Evolutionary conservation across 2,113 vertebrate species (phyloP).

Genomic region (Pterophyllum scalare): DNA sequence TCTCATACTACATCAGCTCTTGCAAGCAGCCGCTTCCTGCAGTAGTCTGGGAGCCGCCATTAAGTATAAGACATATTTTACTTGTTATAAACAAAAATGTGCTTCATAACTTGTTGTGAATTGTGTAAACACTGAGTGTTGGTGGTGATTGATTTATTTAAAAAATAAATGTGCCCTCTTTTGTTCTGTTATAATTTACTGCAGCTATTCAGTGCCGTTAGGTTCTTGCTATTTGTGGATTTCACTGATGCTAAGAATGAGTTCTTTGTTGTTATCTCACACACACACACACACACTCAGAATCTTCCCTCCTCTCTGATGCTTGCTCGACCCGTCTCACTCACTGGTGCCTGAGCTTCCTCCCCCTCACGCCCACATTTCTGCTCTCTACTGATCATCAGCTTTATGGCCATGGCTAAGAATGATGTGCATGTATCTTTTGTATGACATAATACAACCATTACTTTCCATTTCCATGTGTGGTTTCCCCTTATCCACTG

Average conservation of each 20-base stretch:
- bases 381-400: conserved; percentile 42
- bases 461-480: neutral
- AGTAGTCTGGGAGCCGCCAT: neutral
- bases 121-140: neutral
- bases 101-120: neutral
- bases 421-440: conserved; percentile 17
- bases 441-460: conserved; percentile 4
- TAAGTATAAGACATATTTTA: neutral
- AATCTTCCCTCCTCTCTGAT: neutral
- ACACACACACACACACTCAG: neutral
- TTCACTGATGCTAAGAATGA: conserved; percentile 49
- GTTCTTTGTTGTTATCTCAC: conserved; percentile 45
- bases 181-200: conserved; percentile 13
- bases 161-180: conserved; percentile 16
- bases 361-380: conserved; percentile 65
- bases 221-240: conserved; percentile 55
- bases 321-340: neutral
- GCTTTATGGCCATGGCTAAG: conserved; percentile 8
- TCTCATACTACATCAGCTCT: neutral
- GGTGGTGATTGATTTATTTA: neutral
- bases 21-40: neutral
- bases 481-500: neutral
- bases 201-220: conserved; percentile 15
- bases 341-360: conserved; percentile 28
- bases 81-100: neutral